A percentile compares a stretch with the other conserved stretches of the same genome.
phyloP scores from a whole-genome alignment of 2,797 vertebrate genomes.

The Cottoperca gobio region DNA sequence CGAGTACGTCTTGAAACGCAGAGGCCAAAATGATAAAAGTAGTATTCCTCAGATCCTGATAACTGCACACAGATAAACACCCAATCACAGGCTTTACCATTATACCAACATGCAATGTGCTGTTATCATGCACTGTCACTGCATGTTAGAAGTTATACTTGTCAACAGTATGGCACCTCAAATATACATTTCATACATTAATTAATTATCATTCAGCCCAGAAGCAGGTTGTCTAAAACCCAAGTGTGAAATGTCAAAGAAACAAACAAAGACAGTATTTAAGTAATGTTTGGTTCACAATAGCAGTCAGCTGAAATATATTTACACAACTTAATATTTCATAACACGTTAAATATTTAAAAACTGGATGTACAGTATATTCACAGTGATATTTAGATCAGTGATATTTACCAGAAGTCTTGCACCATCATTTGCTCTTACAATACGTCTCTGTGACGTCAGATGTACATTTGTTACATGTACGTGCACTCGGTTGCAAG shows the following conservation, averaged over 20 bases:
- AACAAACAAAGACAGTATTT: neutral
- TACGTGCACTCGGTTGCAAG: neutral
- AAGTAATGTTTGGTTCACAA: neutral
- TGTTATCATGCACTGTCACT: slow-evolving; percentile 4
- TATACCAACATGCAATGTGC: neutral
- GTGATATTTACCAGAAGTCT: slow-evolving; percentile 20
- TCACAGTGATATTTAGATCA: slow-evolving; percentile 31
- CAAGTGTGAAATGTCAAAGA: neutral
- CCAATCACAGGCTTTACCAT: neutral
- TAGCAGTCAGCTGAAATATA: slow-evolving; percentile 22
- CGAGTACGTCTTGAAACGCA: neutral
- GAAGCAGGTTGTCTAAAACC: neutral
- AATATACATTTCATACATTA: slow-evolving; percentile 7
- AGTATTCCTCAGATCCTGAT: no score
- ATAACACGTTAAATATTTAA: slow-evolving; percentile 34
- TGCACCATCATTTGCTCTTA: slow-evolving; percentile 28
- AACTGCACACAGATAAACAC: neutral
- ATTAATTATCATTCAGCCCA: neutral
- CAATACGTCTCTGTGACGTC: neutral
- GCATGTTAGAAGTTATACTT: neutral
- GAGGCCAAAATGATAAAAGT: neutral
- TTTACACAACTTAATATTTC: slow-evolving; percentile 14
- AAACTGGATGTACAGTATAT: slow-evolving; percentile 20
- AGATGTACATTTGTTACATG: slow-evolving; percentile 8
- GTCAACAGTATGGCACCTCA: slow-evolving; percentile 19